Conservation (phyloP, 92 coral and sea anemone genomes). For the Phenganax marumi region DNA sequence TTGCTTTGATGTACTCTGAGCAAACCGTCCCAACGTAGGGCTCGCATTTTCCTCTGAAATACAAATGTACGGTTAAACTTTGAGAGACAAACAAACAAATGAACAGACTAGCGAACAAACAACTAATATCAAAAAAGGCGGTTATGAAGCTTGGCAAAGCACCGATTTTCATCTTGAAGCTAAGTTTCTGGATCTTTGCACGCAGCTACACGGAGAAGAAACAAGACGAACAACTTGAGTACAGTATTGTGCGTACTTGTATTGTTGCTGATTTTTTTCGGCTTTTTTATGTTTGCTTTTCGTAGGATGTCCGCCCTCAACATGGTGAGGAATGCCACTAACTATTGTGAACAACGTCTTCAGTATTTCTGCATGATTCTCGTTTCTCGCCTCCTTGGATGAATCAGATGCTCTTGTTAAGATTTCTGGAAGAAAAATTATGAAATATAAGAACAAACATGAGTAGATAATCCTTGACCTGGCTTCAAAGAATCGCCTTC, state of each 20-base stretch:
- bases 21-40: constrained; percentile 68
- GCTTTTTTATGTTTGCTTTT: constrained; percentile 3
- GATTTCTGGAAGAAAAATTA: constrained; percentile 21
- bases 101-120: neutral
- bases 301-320: neutral
- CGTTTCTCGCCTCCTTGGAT: neutral
- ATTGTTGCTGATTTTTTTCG: neutral
- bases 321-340: constrained; percentile 19
- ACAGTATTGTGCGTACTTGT: constrained; percentile 11
- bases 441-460: neutral
- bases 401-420: neutral
- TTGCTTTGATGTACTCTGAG: constrained; percentile 47
- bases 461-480: neutral
- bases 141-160: no score
- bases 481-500: neutral
- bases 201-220: no score
- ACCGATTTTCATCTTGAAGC: no score
- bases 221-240: no score
- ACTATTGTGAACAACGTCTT: constrained; percentile 10
- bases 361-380: constrained; percentile 22
- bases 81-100: neutral
- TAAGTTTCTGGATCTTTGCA: no score
- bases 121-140: no score
- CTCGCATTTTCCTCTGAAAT: constrained; percentile 62
- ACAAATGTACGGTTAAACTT: neutral